phyloP scores from a whole-genome alignment of 1,140 invertebrate species.

The Heliconius hewitsoni region DNA sequence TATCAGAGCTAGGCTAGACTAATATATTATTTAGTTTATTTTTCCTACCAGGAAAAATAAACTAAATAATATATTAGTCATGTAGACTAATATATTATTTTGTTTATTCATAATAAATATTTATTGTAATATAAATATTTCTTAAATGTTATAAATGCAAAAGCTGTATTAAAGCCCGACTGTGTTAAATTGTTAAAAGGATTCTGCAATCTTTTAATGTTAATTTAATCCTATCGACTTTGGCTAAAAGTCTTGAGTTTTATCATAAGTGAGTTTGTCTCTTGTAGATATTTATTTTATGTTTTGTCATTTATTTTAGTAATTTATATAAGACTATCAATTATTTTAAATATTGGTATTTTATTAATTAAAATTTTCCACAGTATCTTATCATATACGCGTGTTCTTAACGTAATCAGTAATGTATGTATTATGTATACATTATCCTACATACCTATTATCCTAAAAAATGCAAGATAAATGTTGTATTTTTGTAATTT shows the following conservation, averaged over 20 bases:
- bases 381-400: too few species aligned
- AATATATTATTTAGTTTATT: too few species aligned
- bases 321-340: not conserved
- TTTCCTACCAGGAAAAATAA: too few species aligned
- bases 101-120: not conserved
- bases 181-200: slow-evolving; percentile 24
- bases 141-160: not conserved
- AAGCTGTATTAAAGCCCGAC: not conserved
- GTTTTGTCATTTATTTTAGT: not conserved
- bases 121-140: not conserved
- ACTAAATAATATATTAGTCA: too few species aligned
- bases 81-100: too few species aligned
- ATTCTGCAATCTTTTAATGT: slow-evolving; percentile 60
- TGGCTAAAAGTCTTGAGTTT: slow-evolving; percentile 47
- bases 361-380: not conserved
- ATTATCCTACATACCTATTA: too few species aligned
- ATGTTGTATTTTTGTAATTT: too few species aligned
- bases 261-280: slow-evolving; percentile 51
- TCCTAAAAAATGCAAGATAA: too few species aligned
- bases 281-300: slow-evolving; percentile 35
- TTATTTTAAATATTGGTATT: not conserved
- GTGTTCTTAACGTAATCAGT: too few species aligned
- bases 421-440: too few species aligned
- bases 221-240: slow-evolving; percentile 58
- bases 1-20: too few species aligned